These are phyloP conservation scores for Macrophya alboannulata DNA, from an alignment of 2,888 invertebrate genomes.

Conservation along the genomic window DNA sequence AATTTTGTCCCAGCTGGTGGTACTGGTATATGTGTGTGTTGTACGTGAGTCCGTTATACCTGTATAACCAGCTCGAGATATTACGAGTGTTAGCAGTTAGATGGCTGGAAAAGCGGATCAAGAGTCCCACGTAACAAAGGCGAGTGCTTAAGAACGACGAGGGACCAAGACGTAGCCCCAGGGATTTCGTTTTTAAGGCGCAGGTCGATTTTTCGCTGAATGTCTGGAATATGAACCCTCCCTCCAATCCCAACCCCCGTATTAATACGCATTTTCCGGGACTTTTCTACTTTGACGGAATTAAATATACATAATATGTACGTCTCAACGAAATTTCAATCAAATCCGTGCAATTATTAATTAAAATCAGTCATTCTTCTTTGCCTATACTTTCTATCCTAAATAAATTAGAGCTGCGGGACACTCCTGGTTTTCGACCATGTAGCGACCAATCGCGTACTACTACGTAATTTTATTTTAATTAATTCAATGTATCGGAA, in stretches of 20 bases:
- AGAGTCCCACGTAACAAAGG: conserved; percentile 46
- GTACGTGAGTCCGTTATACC: background rate
- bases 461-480: too few species aligned
- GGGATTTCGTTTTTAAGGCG: conserved; percentile 9
- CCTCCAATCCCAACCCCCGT: background rate
- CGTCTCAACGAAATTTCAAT: background rate
- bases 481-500: too few species aligned
- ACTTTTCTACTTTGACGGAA: background rate
- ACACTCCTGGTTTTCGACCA: too few species aligned
- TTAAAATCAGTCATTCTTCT: background rate
- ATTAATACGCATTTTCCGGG: background rate
- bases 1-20: background rate
- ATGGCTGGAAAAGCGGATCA: conserved; percentile 50
- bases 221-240: conserved; percentile 5
- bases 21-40: background rate
- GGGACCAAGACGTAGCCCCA: conserved; percentile 28
- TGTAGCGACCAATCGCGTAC: too few species aligned
- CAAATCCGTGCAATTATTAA: background rate
- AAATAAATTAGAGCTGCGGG: too few species aligned
- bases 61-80: conserved; percentile 4
- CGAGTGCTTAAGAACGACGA: conserved; percentile 42
- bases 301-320: background rate
- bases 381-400: too few species aligned
- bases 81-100: conserved; percentile 37
- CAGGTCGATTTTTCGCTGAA: conserved; percentile 45